Evolutionary conservation across 2,888 invertebrate genomes (phyloP), one percentile per base, ranked within the genome.

Genomic region (Hecatera dysodea): DNA sequence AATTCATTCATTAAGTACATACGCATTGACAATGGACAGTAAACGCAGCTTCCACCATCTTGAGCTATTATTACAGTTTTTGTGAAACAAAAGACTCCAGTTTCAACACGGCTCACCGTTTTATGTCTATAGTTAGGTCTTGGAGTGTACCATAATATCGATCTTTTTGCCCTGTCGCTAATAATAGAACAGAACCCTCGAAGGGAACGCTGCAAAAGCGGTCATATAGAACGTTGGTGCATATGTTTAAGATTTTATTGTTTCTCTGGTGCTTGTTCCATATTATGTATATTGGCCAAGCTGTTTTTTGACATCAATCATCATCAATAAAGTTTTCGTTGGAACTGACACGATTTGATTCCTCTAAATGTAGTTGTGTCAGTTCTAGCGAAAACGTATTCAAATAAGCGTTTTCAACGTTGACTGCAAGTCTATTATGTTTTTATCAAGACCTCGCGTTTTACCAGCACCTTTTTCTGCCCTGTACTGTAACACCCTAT

Each of bases 151-250:
- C 22, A 6, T 75, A 68, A 6, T 75, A 68, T 72, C 46, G 55
- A 76, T 76, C 42, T 76, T 42, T 22, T 42, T 42, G 48, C 69
- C 57, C 44, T n/a, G 39, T 22, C 12, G n/a, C 36, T 69, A 52
- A 70, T 52, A 72, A 77, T 72, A 72, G 42, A 57, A 36, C 7
- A 22, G 29, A 56, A 56, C 39, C 8, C 55, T 48, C 17, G 11
- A 56, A 39, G 48, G 69, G 17, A 19, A 36, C 6, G 42, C 33
- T 72, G 46, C 3, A 3, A 48, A 39, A 29, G 11, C 17, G 24
- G 33, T 42, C 24, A 22, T 36, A n/a, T 61, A 50, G n/a, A 48
- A 27, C 7, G 24, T 5, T 29, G 39, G 9, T 46, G n/a, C 50
- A 33, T 62, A 33, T 22, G n/a, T 12, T 11, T 36, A 7, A 15